Evolutionary conservation across 2,888 invertebrate species (phyloP), one percentile per base, ranked within the genome.

Genomic region (Calliopum simillimum): DNA sequence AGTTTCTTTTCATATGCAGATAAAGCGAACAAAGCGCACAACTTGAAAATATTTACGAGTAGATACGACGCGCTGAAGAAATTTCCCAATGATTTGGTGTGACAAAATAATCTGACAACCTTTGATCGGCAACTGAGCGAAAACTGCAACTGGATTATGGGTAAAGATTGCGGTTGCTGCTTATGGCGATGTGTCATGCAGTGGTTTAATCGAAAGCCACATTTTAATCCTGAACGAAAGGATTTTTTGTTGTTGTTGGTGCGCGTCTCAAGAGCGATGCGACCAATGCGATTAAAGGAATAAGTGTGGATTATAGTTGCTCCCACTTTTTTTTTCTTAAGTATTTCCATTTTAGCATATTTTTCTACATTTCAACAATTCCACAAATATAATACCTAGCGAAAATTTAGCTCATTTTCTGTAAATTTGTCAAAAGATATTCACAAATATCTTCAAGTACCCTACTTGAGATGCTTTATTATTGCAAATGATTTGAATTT

Each of bases 201-300:
- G n/a, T n/a, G 55, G 55, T 56, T 56, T 56, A 14, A 56, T 56
- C 23, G 21, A 56, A 56, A 56, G 55, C 49, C 49, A 16, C 14
- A 16, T 6, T 16, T 49, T 49, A 49, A 49, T 49, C 49, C 49
- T 5, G 49, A 49, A 49, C 33, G 33, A 33, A 33, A 8, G 33
- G 33, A 33, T 33, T 4, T 33, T 1, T 33, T 8, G 4, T 33
- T 33, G n/a, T n/a, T n/a, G n/a, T n/a, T n/a, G n/a, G n/a, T n/a
- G n/a, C n/a, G 33, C 33, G 33, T 33, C 23, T 23, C 55, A 11
- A 49, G 49, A 12, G 2, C 49, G n/a, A 11, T 25, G 23, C 33
- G 33, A 8, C 5, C 5, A 8, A 8, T 21, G 55, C 23, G 55
- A 56, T 56, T 23, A 23, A 33, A 12, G 23, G 23, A 56, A 23